phyloP scores from a whole-genome alignment of 2,888 invertebrate genomes.

The Rhodophaea formosa region DNA sequence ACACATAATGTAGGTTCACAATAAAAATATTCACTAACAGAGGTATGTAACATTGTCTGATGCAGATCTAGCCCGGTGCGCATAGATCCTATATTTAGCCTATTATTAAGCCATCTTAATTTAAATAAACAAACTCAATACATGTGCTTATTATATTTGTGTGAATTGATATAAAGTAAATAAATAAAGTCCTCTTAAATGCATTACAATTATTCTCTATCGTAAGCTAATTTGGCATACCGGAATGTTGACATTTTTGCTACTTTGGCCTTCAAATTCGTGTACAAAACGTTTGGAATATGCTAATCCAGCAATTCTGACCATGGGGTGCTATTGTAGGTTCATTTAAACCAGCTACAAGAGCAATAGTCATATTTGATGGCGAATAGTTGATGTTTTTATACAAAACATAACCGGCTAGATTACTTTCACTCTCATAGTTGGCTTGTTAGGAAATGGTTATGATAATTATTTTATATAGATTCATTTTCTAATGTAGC shows the following conservation, averaged over 20 bases:
- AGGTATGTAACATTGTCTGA: slow-evolving; percentile 73
- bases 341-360: too few relatives aligned
- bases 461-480: neutral
- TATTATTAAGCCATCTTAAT: slow-evolving; percentile 32
- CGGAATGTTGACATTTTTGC: slow-evolving; percentile 68
- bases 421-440: too few relatives aligned
- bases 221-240: slow-evolving; percentile 69
- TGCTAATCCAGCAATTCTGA: slow-evolving; percentile 32
- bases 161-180: slow-evolving; percentile 26
- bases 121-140: slow-evolving; percentile 23
- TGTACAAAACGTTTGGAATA: slow-evolving; percentile 31
- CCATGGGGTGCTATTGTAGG: slow-evolving; percentile 27
- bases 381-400: too few relatives aligned
- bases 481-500: neutral
- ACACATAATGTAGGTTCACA: slow-evolving; percentile 80
- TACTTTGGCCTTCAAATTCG: slow-evolving; percentile 49
- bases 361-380: too few relatives aligned
- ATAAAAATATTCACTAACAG: slow-evolving; percentile 78
- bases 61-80: slow-evolving; percentile 67
- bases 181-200: slow-evolving; percentile 48
- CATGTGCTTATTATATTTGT: slow-evolving; percentile 25
- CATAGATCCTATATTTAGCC: slow-evolving; percentile 41
- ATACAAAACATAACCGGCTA: too few relatives aligned
- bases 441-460: neutral
- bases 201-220: slow-evolving; percentile 49